Percentiles rank a stretch among this genome's conserved stretches.
Evolutionary conservation across 2,113 vertebrate species (phyloP).

Genomic region (Noctilio leporinus): DNA sequence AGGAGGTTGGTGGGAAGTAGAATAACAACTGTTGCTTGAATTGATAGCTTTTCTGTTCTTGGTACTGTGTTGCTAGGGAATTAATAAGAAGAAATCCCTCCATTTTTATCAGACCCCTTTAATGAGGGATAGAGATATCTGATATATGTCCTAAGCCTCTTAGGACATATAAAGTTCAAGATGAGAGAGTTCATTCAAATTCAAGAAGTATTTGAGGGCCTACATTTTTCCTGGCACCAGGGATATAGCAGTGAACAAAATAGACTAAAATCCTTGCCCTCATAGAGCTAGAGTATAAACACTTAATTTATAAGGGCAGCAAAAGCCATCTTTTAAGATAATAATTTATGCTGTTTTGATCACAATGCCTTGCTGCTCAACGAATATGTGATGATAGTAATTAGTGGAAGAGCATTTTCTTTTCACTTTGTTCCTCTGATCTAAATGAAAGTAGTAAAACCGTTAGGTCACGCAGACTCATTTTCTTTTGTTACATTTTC

Average conservation of each 20-base stretch:
- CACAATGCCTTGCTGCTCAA: neutral
- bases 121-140: neutral
- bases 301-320: neutral
- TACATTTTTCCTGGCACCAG: neutral
- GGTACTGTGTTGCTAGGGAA: neutral
- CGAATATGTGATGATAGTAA: neutral
- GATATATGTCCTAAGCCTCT: neutral
- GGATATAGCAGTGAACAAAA: neutral
- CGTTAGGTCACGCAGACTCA: neutral
- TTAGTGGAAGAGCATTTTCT: neutral
- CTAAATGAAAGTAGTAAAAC: neutral
- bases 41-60: neutral
- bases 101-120: constrained; percentile 5
- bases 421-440: constrained; percentile 15
- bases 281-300: neutral
- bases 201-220: neutral
- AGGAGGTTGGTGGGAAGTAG: neutral
- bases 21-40: neutral
- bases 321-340: neutral
- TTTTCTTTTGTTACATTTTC: constrained; percentile 32
- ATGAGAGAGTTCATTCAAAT: constrained; percentile 25
- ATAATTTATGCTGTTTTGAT: neutral
- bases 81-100: constrained; percentile 15
- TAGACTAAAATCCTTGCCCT: neutral
- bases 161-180: neutral